Base-by-base conservation (phyloP, 2,113 vertebrate genomes). In the Sitta europaea region DNA sequence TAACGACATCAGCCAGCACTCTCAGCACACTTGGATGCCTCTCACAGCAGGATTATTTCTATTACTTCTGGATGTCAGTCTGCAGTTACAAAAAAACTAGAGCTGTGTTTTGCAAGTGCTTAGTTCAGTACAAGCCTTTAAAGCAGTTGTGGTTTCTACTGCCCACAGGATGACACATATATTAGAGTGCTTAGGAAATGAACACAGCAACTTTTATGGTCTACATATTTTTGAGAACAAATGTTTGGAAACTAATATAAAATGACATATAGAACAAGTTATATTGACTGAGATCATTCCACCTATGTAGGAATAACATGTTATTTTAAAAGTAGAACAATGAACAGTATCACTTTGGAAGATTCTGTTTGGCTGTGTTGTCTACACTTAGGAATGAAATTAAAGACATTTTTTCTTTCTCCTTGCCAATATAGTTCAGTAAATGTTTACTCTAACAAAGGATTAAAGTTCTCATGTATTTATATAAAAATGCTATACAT, bases 91-190 rank as follows among this genome's bases (percentile, higher is more conserved):
- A 74, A 76, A 73, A 76, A 92, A 25, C 57, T 72, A 35, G 38
- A 80, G 81, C 40, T 38, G 13, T 53, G 66, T 72, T 93, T 90
- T 84, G 23, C 28, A 65, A 92, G 63, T 10, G 54, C 63, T 72
- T 35, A 88, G 74, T 10, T 86, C 58, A 62, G 23, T 27, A 45
- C 15, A 88, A 82, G 58, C 43, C 58, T 73, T 78, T 65, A 68
- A 86, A 93, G 92, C 48, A 82, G 78, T 5, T 92, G 94, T 36
- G 86, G 91, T 80, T 94, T 92, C 89, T 54, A 2, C 68, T 68
- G 17, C 71, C 58, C 90, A 58, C 57, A 85, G 45, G 27, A 86
- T 79, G 90, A 76, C 71, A 94, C 62, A 29, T 54, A 57, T 23
- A 90, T 82, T 38, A 35, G 66, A 87, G 70, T 42, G 43, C 78